These are phyloP conservation scores for Rhimphoctona megacephalus DNA, from an alignment of 2,888 invertebrate genomes.

Conservation along the genomic window DNA sequence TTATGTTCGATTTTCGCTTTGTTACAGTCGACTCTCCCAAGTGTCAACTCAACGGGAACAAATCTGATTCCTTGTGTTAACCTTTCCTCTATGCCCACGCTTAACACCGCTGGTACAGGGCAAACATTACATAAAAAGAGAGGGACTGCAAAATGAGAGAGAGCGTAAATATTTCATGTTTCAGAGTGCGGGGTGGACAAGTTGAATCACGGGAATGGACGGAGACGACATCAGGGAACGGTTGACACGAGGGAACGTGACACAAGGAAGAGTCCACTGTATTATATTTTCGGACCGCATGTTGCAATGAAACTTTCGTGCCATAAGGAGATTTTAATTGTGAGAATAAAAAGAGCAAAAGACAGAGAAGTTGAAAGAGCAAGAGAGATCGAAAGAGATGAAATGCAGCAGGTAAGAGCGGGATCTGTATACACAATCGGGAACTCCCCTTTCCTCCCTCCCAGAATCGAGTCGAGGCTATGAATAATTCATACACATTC, in stretches of 20 bases:
- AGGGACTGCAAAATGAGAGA: too few species aligned
- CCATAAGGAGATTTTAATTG: slow-evolving; percentile 45
- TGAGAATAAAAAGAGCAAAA: slow-evolving; percentile 28
- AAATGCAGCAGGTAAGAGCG: slow-evolving; percentile 36
- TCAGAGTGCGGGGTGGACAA: too few species aligned
- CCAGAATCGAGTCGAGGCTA: slow-evolving; percentile 81
- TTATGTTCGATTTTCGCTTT: neutral
- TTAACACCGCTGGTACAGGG: too few species aligned
- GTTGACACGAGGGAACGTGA: too few species aligned
- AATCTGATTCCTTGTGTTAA: too few species aligned
- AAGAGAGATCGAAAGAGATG: slow-evolving; percentile 36
- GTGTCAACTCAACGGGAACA: too few species aligned
- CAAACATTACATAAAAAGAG: too few species aligned
- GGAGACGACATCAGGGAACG: too few species aligned
- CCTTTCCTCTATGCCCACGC: too few species aligned
- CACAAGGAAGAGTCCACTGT: slow-evolving; percentile 14
- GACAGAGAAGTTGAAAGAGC: slow-evolving; percentile 43
- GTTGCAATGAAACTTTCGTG: slow-evolving; percentile 78
- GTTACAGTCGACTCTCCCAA: too few species aligned
- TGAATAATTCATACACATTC: slow-evolving; percentile 82
- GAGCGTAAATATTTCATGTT: too few species aligned
- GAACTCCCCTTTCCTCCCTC: slow-evolving; percentile 79
- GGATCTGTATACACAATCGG: slow-evolving; percentile 68
- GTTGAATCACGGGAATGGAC: too few species aligned
- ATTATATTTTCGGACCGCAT: slow-evolving; percentile 78